Evolutionary conservation across 2,888 invertebrate genomes (phyloP), one percentile per base, ranked within the genome.

Genomic region (Drosophila kanekoi): DNA sequence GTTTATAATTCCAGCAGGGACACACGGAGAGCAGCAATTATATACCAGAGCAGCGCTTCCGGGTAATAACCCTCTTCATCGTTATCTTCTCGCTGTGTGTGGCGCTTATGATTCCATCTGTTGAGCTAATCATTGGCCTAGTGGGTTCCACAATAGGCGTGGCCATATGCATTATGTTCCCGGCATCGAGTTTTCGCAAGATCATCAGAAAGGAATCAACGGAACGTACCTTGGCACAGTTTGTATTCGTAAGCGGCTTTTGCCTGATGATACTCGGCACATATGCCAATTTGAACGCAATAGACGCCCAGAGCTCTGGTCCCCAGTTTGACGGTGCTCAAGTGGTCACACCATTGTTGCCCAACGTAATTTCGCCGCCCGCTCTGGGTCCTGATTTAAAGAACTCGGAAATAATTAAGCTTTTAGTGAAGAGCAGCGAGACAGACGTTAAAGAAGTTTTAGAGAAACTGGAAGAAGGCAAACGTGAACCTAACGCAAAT

Each of bases 61-160:
- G 96, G 73, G 93, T 95, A 44, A 95, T 99, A 56, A 99, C 99
- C 0, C 93, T 96, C 11, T 93, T 94, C 16, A 96, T 99, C 70
- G 95, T 99, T 0, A 92, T 94, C 0, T 93, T 94, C 18, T 96
- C 98, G 0, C 93, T 99, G 52, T 93, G 95, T 62, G 94, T 96
- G 61, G 98, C 98, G 13, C 94, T 99, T 53, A 92, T 98, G 72
- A 95, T 99, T 80, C 99, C 99, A 14, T 98, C 97, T 90, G 97
- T 98, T 64, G 98, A 99, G 93, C 94, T 99, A 83, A 97, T 99
- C 58, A 94, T 99, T 64, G 98, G 98, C 0, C 93, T 99, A 37
- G 96, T 98, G 38, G 99, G 99, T 0, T 97, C 99, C 1, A 98
- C 99, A 0, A 98, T 98, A 81, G 99, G 99, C 0, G 96, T 98